Base-by-base conservation (phyloP, 2,797 vertebrate genomes). In the Cuniculus paca region DNA sequence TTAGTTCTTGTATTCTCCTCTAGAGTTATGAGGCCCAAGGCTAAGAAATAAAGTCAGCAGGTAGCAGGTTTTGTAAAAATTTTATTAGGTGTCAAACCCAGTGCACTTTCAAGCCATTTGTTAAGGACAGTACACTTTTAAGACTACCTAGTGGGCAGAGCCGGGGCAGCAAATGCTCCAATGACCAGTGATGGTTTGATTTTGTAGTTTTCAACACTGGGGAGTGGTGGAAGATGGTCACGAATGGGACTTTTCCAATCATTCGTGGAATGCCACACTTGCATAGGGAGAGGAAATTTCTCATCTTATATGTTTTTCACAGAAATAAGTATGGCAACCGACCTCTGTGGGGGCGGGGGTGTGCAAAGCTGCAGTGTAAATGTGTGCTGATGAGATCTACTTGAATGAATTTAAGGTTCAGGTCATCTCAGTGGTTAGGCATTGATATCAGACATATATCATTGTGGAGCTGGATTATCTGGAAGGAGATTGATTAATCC, bases 321-420 rank as follows among this genome's bases (percentile, higher is more conserved):
- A 28, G 42, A 26, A 48, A 6, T 48, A 26, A 48, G 42, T 7
- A 28, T 28, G 24, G 11, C 4, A 42, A 26, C 42, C 42, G 7
- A 16, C 22, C 72, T 31, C 42, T 48, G 26, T 3, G 6, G n/a
- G 39, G 4, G 9, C 5, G 12, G 6, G 5, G 13, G 0, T 13
- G 9, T 11, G 20, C 22, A 11, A 48, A 6, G 19, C 8, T 39
- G 2, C n/a, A 39, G 28, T 16, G 31, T n/a, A n/a, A n/a, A 39
- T 70, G 42, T 48, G 6, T 14, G 24, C 13, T 45, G 36, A 28
- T 48, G 72, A 75, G 26, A 48, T 75, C 22, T 14, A 16, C 6
- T 28, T 48, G 42, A 48, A 7, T 39, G 17, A 70, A 39, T 17
- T 8, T 36, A 70, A 22, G 19, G 11, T 39, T 39, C 2, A 1